Base-by-base conservation (phyloP, 2,113 vertebrate species). In the human (Homo sapiens) region DNA sequence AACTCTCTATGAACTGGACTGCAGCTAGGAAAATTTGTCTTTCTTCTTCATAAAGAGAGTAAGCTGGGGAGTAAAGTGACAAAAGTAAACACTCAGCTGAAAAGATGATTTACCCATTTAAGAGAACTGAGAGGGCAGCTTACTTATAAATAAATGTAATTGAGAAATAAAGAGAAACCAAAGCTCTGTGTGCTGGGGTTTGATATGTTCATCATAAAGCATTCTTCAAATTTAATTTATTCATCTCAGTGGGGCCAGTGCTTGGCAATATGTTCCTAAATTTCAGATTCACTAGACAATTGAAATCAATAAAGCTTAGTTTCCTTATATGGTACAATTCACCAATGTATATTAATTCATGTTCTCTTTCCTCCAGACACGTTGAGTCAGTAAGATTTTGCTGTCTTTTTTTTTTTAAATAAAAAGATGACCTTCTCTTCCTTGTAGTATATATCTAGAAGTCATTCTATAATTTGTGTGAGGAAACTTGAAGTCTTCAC, bases 271-370 rank as follows among this genome's bases (percentile, higher is more conserved):
- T 45, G 22, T 68, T 92, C n/a, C 38, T 35, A 89, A 80, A 93
- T 91, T 92, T 80, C 40, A 93, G 30, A 25, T 86, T 92, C 59
- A 86, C n/a, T 84, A 30, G 38, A 76, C 30, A 95, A 78, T 32
- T 52, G 64, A 97, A 92, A 66, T 13, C 61, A 76, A 66, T 89
- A 89, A 81, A 94, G 35, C 12, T n/a, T 91, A 89, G 70, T 92
- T 94, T 79, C 12, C 82, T 83, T 48, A 50, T 81, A 14, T 93
- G 16, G 70, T 81, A 17, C 48, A 75, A 79, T 27, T n/a, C 48
- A 86, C 12, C 75, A 35, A 50, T 93, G 64, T 97, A 83, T 78
- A 57, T 76, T 75, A 59, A 90, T 75, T 95, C 50, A 79, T 11
- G 16, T 83, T 90, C 12, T 89, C 35, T 23, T 85, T 85, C 30